phyloP scores from a whole-genome alignment of 2,113 vertebrate genomes.

The Brienomyrus brachyistius region DNA sequence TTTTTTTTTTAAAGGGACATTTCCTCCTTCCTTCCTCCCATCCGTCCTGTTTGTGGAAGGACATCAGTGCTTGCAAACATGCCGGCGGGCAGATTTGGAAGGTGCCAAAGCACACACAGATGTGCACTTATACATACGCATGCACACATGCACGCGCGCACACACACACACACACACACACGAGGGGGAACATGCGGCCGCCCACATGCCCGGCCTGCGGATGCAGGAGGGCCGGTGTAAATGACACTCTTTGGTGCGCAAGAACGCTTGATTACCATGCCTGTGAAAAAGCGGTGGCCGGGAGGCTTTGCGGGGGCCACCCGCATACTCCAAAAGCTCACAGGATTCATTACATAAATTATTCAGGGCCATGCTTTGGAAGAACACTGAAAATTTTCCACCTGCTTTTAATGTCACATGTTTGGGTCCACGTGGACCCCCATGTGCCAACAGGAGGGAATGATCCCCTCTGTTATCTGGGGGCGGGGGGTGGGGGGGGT shows the following conservation, averaged over 20 bases:
- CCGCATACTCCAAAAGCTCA: conserved; percentile 1
- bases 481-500: background rate
- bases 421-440: background rate
- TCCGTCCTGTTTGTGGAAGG: background rate
- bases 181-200: background rate
- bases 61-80: background rate
- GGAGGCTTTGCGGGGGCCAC: background rate
- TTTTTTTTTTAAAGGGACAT: background rate
- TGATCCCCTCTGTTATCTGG: background rate
- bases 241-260: conserved; percentile 8
- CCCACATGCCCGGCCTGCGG: background rate
- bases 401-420: background rate
- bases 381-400: background rate
- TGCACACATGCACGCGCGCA: background rate
- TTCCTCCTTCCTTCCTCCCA: background rate
- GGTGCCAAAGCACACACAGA: background rate
- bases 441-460: background rate
- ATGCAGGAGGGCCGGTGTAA: background rate
- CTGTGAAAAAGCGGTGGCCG: background rate
- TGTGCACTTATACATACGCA: background rate
- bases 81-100: background rate
- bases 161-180: background rate
- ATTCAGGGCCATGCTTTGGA: background rate
- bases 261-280: background rate
- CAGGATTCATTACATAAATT: conserved; percentile 19